Conservation (phyloP, 2,113 vertebrate species). For the Pelecanus crispus region DNA sequence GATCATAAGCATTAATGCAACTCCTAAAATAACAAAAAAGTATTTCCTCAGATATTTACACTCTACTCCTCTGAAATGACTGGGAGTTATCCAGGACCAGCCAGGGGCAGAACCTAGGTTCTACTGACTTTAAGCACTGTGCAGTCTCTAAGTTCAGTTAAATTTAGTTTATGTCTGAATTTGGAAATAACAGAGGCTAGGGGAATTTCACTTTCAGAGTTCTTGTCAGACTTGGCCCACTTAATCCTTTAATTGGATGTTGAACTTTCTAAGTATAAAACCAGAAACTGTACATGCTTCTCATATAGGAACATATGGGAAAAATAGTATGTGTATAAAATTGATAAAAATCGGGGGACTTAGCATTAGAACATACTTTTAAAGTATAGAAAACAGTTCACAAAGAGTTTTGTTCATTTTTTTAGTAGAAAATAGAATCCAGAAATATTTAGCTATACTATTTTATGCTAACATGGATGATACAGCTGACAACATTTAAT, state of each 20-base stretch:
- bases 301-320: background rate
- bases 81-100: background rate
- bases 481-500: constrained; percentile 52
- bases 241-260: constrained; percentile 25
- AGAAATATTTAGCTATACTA: background rate
- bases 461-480: constrained; percentile 16
- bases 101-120: background rate
- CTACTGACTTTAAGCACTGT: background rate
- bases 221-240: background rate
- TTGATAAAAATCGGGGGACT: background rate
- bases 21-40: background rate
- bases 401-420: background rate
- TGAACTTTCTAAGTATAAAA: constrained; percentile 22
- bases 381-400: background rate
- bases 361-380: background rate
- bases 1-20: background rate
- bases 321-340: background rate
- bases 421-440: constrained; percentile 1
- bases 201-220: background rate
- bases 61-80: background rate
- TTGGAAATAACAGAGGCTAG: background rate
- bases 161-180: background rate
- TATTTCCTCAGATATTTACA: background rate
- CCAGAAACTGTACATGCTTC: background rate
- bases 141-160: background rate